A percentile compares a stretch with the other conserved stretches of the same genome.
These are phyloP conservation scores for Poecilia gillii DNA, from an alignment of 2,797 vertebrate species.

Conservation along the genomic window DNA sequence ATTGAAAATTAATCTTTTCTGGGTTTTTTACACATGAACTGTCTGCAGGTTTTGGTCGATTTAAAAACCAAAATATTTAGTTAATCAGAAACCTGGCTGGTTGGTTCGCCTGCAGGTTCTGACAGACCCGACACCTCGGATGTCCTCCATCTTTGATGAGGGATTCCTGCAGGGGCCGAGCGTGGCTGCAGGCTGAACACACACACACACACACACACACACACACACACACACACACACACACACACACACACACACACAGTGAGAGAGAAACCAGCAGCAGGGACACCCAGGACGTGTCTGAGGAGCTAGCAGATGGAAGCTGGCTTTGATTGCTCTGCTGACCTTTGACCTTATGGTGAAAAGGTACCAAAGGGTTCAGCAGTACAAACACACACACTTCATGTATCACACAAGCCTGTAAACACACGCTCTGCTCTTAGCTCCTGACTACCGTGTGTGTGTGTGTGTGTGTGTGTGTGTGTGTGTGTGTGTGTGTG, in stretches of 20 bases:
- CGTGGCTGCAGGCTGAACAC: conserved; percentile 51
- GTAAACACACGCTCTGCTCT: not conserved
- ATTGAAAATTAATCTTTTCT: no score
- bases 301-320: conserved; percentile 72
- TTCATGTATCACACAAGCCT: conserved; percentile 9
- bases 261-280: not conserved
- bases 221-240: conserved; percentile 13
- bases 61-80: conserved; percentile 13
- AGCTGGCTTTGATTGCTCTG: conserved; percentile 79
- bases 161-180: conserved; percentile 67
- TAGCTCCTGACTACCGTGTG: not conserved
- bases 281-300: conserved; percentile 68
- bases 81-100: conserved; percentile 25
- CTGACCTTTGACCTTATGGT: conserved; percentile 80
- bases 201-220: conserved; percentile 14
- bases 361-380: conserved; percentile 70
- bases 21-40: not conserved
- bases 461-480: not conserved
- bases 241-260: conserved; percentile 1
- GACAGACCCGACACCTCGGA: conserved; percentile 64
- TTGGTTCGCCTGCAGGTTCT: conserved; percentile 51
- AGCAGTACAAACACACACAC: conserved; percentile 55
- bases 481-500: not conserved
- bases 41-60: conserved; percentile 15
- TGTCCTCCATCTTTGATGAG: conserved; percentile 70